Evolutionary conservation across 1,140 invertebrate species (phyloP).

Genomic region (Cecropterus lyciades): DNA sequence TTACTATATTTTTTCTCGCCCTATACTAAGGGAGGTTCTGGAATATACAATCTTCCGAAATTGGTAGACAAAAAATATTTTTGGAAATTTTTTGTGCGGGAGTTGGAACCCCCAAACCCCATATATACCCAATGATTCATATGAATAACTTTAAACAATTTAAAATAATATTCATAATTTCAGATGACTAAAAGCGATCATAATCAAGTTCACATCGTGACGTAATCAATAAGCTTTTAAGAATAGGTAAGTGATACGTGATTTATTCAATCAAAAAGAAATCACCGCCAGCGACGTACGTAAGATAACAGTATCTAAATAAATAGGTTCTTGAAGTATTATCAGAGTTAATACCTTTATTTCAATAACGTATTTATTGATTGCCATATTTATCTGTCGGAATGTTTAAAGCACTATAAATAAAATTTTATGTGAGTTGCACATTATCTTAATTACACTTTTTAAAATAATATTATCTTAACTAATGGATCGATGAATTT

Average conservation of each 20-base stretch:
- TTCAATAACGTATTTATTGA: constrained; percentile 57
- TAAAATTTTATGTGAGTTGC: constrained; percentile 22
- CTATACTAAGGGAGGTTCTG: too few relatives aligned
- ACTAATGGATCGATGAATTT: constrained; percentile 1
- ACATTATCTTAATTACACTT: constrained; percentile 16
- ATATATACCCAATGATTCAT: too few relatives aligned
- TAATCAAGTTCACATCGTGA: constrained; percentile 28
- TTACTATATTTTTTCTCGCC: too few relatives aligned
- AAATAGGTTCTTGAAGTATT: constrained; percentile 57
- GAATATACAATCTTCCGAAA: too few relatives aligned
- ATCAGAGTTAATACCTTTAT: constrained; percentile 58
- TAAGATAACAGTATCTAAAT: constrained; percentile 58
- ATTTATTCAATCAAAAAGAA: constrained; percentile 63
- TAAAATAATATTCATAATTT: background rate
- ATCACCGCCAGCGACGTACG: constrained; percentile 57
- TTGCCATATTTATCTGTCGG: constrained; percentile 54
- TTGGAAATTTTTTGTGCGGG: too few relatives aligned
- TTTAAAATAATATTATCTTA: constrained; percentile 16
- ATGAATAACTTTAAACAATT: background rate
- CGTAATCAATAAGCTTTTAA: constrained; percentile 32
- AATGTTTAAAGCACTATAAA: constrained; percentile 41
- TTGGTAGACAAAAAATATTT: too few relatives aligned
- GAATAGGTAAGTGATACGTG: constrained; percentile 38
- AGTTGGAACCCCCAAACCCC: too few relatives aligned
- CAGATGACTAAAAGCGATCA: constrained; percentile 5